Evolutionary conservation across 2,797 vertebrate species (phyloP).

Genomic region (Myotis pilosus): DNA sequence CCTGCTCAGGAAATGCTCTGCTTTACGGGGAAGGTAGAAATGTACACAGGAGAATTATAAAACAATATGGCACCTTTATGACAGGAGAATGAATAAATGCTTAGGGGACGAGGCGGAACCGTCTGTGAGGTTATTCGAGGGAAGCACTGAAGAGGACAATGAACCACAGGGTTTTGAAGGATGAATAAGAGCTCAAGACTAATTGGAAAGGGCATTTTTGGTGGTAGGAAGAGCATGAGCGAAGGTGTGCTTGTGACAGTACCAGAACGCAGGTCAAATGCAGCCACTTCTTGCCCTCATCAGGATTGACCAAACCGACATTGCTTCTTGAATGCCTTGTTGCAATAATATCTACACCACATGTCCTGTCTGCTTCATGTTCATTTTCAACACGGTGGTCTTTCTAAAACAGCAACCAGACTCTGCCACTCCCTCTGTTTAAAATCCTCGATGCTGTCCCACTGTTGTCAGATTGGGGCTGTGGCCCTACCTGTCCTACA

Average conservation of each 20-base stretch:
- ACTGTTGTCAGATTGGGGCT: too few species aligned
- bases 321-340: background rate
- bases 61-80: accelerated
- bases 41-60: background rate
- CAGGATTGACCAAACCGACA: background rate
- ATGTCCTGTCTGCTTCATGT: background rate
- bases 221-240: background rate
- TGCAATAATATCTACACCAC: background rate
- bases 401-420: background rate
- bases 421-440: too few species aligned
- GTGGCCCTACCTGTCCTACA: background rate
- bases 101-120: accelerated
- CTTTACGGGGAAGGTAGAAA: background rate
- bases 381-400: background rate
- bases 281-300: too few species aligned
- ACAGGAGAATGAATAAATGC: background rate
- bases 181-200: background rate
- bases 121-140: accelerated
- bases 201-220: background rate
- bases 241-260: accelerated
- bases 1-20: background rate
- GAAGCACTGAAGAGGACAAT: accelerated
- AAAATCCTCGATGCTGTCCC: background rate
- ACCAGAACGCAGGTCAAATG: background rate
- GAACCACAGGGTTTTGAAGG: background rate